Evolutionary conservation across 1,140 invertebrate species (phyloP).

Genomic region (Limonius californicus): DNA sequence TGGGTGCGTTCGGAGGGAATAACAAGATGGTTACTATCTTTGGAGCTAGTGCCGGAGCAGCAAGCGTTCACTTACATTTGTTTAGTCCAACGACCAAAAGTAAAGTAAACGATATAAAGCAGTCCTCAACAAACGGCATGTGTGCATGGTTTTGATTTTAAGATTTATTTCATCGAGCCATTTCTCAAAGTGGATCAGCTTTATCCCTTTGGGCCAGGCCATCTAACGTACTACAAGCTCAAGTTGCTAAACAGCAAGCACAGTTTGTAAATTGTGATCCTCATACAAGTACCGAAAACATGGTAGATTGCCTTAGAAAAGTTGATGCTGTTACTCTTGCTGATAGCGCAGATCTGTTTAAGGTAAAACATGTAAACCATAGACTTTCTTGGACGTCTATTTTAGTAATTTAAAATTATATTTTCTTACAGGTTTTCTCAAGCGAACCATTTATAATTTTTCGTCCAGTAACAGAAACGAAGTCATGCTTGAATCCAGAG

Average conservation of each 20-base stretch:
- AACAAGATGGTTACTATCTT: conserved; percentile 50
- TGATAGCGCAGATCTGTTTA: conserved; percentile 55
- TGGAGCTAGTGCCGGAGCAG: conserved; percentile 51
- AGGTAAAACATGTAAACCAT: conserved; percentile 47
- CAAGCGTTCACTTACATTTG: conserved; percentile 33
- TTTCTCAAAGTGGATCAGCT: conserved; percentile 50
- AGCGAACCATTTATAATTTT: conserved; percentile 25
- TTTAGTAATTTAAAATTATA: no score
- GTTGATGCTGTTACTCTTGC: conserved; percentile 57
- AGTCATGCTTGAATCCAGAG: conserved; percentile 49
- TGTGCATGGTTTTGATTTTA: background rate
- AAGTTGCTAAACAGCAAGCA: conserved; percentile 23
- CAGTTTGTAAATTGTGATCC: conserved; percentile 25
- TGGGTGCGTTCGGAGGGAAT: conserved; percentile 50
- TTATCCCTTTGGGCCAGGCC: conserved; percentile 53
- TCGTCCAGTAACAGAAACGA: conserved; percentile 15
- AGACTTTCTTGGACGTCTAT: no score
- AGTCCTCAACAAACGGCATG: background rate
- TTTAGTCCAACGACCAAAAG: conserved; percentile 34
- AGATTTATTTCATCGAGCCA: conserved; percentile 47
- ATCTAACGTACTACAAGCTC: conserved; percentile 19
- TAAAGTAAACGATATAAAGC: background rate
- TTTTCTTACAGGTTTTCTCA: conserved; percentile 17
- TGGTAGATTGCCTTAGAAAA: conserved; percentile 57
- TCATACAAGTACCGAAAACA: background rate